Conservation (phyloP, 2,888 invertebrate species). For the Polymixis flavicincta region DNA sequence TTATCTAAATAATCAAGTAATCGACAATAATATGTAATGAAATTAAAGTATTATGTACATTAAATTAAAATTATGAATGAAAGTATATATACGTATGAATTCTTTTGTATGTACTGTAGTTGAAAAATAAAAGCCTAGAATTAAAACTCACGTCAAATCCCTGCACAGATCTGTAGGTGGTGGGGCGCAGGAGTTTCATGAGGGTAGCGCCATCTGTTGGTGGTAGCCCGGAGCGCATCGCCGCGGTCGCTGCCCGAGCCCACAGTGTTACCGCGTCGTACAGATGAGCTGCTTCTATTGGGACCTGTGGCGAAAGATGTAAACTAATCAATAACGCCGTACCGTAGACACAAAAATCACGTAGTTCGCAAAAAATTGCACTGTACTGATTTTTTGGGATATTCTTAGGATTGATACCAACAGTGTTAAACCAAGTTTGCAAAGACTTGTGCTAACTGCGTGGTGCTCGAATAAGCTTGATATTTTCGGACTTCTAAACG, state of each 20-base stretch:
- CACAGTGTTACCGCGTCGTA: conserved; percentile 97
- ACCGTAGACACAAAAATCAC: not conserved
- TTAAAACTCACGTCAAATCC: conserved; percentile 93
- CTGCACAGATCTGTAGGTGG: conserved; percentile 94
- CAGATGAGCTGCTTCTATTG: conserved; percentile 95
- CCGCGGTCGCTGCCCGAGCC: conserved; percentile 95
- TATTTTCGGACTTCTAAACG: not conserved
- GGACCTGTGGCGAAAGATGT: conserved; percentile 89
- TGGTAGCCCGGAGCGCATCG: conserved; percentile 92
- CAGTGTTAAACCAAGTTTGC: not conserved
- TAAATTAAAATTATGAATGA: not conserved
- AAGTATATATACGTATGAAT: not conserved
- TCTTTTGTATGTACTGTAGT: not conserved
- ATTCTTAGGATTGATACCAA: too few relatives aligned
- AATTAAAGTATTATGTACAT: not conserved
- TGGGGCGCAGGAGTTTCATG: conserved; percentile 94
- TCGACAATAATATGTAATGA: not conserved
- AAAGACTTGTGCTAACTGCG: not conserved
- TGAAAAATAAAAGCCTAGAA: not conserved
- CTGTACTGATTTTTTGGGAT: too few relatives aligned
- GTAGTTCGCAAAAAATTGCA: not conserved
- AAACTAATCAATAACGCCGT: not conserved
- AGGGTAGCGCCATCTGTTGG: conserved; percentile 94
- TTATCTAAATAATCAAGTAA: too few relatives aligned
- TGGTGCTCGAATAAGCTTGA: not conserved